Base-by-base conservation (phyloP, 2,888 invertebrate genomes). In the Ernsta delagoae region DNA sequence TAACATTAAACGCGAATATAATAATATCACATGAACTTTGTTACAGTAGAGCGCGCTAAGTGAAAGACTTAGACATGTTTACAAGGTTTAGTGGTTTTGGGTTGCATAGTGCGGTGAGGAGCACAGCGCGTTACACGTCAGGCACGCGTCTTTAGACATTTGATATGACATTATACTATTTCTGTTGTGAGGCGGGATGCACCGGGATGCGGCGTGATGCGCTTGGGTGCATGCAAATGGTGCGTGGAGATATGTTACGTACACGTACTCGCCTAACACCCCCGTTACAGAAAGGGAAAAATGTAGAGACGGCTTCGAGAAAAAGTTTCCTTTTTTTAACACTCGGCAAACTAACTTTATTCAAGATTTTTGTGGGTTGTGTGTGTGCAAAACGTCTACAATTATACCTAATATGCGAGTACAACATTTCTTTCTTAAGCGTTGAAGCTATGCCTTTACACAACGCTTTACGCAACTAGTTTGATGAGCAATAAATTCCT, bases 141-240 rank as follows among this genome's bases (percentile, higher is more conserved):
- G 62, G 81, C 87, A 85, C 86, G 84, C 82, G 86, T 81, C 82
- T 78, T 76, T 72, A 79, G 87, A 85, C 83, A 90, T 89, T 83
- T 85, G 89, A 92, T 90, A 90, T 89, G 88, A 90, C 88, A 87
- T 88, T 88, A 88, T 86, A 88, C 88, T 92, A 91, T 91, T 91
- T 88, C 81, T 88, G 90, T 89, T 83, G 81, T 76, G 77, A 72
- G 77, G 71, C 71, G 72, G 73, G 77, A 71, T 73, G 73, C 71
- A 71, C 74, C 77, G 79, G 77, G 85, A 82, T 83, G 83, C 81
- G 80, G 75, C 77, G 84, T 76, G 87, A 83, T 87, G 87, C 88
- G 89, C 87, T 80, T 86, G 88, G 82, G 82, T 88, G 89, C 88
- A 87, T 85, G 83, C 88, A 92, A 92, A 93, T 92, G 90, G 90